Evolutionary conservation across 2,888 invertebrate species (phyloP), one percentile per base, ranked within the genome.

Genomic region (Eudasyphora cyanicolor): DNA sequence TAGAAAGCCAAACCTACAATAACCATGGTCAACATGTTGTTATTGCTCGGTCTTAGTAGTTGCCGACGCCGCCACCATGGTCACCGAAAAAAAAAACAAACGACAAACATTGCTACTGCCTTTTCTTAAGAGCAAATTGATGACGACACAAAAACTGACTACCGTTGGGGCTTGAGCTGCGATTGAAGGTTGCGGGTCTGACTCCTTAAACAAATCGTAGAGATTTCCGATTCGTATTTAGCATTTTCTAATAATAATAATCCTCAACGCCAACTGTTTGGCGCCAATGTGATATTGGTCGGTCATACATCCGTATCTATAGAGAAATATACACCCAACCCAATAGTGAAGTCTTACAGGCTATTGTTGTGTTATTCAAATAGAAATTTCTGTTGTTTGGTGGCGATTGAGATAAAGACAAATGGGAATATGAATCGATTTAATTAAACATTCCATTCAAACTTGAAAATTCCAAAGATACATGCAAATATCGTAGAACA

Each of bases 131-230:
- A 12, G 2, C 10, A 38, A n/a, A n/a, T n/a, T 45, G 45, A 45
- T 45, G n/a, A 45, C n/a, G 45, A 45, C n/a, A 32, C 32, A 6
- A 32, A 4, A 32, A 32, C 32, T n/a, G 8, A 32, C 32, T 32
- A 32, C 32, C 8, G 32, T 32, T 32, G 5, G 32, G 8, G 32
- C 32, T 32, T 8, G 32, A 32, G 32, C 32, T 32, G 32, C 32
- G 4, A 8, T 32, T 8, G 32, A 4, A 32, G n/a, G n/a, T 38
- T 60, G 77, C n/a, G n/a, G n/a, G 70, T 82, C 70, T 82, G 82
- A 78, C 78, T 76, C 42, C 79, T 79, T 76, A 79, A 57, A 76
- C 73, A 79, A 79, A 76, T 82, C 79, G 57, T 73, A 69, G 60
- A 79, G 6, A 82, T 79, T 57, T 57, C 57, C 27, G n/a, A 32